Evolutionary conservation across 2,113 vertebrate species (phyloP).

Genomic region (Poecile atricapillus): DNA sequence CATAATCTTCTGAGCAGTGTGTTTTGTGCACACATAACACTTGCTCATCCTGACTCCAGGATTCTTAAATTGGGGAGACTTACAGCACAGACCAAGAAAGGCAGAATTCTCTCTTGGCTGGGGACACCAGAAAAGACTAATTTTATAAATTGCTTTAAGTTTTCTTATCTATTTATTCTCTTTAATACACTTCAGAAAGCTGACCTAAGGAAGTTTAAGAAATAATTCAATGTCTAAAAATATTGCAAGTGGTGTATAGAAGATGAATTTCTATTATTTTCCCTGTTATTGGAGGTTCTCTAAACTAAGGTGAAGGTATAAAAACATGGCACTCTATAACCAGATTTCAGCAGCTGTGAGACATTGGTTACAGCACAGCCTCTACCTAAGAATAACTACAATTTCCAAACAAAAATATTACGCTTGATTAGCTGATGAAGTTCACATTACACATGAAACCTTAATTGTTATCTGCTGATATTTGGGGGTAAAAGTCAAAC

Average conservation of each 20-base stretch:
- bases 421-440: not conserved
- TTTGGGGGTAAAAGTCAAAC: not conserved
- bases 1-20: not conserved
- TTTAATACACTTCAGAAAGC: not conserved
- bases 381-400: not conserved
- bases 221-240: not conserved
- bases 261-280: not conserved
- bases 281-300: not conserved
- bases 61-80: not conserved
- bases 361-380: not conserved
- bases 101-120: not conserved
- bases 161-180: not conserved
- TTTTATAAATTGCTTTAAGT: not conserved
- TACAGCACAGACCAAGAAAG: not conserved
- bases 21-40: not conserved
- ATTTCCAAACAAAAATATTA: not conserved
- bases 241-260: not conserved
- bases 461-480: not conserved
- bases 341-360: not conserved
- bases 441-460: not conserved
- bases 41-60: not conserved
- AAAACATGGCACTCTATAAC: not conserved
- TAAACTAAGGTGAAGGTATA: not conserved
- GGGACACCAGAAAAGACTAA: not conserved
- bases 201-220: not conserved